Percentiles rank a stretch among this genome's conserved stretches.
Evolutionary conservation across 2,888 invertebrate genomes (phyloP).

Genomic region (Homarus gammarus): DNA sequence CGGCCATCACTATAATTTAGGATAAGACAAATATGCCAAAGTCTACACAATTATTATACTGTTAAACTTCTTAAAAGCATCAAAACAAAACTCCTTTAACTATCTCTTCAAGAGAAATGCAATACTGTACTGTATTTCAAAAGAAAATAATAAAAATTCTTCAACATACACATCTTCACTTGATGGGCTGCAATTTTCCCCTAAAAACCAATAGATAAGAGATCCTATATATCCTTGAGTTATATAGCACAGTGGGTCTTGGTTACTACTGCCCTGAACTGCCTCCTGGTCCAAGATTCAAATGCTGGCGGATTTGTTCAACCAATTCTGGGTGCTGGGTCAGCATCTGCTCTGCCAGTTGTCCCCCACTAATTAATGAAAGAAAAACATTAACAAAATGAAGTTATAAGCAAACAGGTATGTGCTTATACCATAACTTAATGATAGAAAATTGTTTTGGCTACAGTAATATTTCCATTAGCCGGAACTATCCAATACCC

Average conservation of each 20-base stretch:
- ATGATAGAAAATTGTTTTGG: too few relatives aligned
- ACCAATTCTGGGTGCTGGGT: slow-evolving; percentile 90
- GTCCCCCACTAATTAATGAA: slow-evolving; percentile 85
- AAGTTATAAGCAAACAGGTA: too few relatives aligned
- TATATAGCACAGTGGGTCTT: slow-evolving; percentile 21
- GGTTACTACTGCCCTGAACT: slow-evolving; percentile 24
- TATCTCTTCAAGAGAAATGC: not conserved
- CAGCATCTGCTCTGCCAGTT: slow-evolving; percentile 90
- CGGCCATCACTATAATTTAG: not conserved
- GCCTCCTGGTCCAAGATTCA: slow-evolving; percentile 78
- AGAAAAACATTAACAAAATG: too few relatives aligned
- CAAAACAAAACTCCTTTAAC: not conserved
- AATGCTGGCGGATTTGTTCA: slow-evolving; percentile 86
- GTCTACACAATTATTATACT: not conserved
- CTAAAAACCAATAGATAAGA: not conserved
- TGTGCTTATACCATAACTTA: too few relatives aligned
- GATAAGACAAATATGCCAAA: not conserved
- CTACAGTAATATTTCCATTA: too few relatives aligned
- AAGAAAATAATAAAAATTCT: too few relatives aligned
- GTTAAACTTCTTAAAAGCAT: not conserved
- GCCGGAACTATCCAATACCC: too few relatives aligned
- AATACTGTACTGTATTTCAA: not conserved
- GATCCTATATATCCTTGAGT: not conserved
- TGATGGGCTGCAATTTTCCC: not conserved
- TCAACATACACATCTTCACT: too few relatives aligned